Conservation (phyloP, 2,797 vertebrate species). For the Coregonus sp. region DNA sequence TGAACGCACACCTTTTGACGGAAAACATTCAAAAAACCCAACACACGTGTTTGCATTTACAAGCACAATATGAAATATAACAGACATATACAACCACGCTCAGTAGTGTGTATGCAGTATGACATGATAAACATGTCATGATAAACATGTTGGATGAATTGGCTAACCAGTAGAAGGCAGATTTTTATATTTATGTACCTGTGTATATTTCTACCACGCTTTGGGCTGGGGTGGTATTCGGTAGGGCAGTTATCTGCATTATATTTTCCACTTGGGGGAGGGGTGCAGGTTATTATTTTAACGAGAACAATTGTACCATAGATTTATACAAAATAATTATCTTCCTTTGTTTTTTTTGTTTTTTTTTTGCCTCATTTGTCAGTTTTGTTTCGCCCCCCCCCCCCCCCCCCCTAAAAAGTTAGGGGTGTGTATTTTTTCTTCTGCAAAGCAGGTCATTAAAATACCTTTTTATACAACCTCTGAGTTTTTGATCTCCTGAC, state of each 20-base stretch:
- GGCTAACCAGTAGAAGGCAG: constrained; percentile 61
- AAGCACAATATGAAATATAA: constrained; percentile 76
- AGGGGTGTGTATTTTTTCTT: constrained; percentile 52
- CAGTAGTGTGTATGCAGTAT: constrained; percentile 37
- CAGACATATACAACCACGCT: constrained; percentile 45
- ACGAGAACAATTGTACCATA: constrained; percentile 72
- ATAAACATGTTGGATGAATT: constrained; percentile 57
- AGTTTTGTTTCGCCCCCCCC: constrained; percentile 63
- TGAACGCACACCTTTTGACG: constrained; percentile 62
- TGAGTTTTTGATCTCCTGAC: constrained; percentile 54
- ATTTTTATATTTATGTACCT: constrained; percentile 78
- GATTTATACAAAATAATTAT: constrained; percentile 32
- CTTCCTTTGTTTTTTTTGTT: constrained; percentile 4
- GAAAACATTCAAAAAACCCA: constrained; percentile 33
- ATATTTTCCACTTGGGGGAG: constrained; percentile 48
- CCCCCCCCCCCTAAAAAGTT: constrained; percentile 44
- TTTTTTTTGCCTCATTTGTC: constrained; percentile 32
- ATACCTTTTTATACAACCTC: constrained; percentile 68
- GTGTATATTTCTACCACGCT: constrained; percentile 75
- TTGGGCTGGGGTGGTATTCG: constrained; percentile 74
- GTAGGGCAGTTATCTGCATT: constrained; percentile 64
- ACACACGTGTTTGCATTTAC: constrained; percentile 59
- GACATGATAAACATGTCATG: constrained; percentile 33
- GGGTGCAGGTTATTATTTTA: constrained; percentile 69
- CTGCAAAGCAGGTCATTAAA: constrained; percentile 77